Evolutionary conservation across 2,113 vertebrate genomes (phyloP), one percentile per base, ranked within the genome.

Genomic region (Hemichromis elongatus): DNA sequence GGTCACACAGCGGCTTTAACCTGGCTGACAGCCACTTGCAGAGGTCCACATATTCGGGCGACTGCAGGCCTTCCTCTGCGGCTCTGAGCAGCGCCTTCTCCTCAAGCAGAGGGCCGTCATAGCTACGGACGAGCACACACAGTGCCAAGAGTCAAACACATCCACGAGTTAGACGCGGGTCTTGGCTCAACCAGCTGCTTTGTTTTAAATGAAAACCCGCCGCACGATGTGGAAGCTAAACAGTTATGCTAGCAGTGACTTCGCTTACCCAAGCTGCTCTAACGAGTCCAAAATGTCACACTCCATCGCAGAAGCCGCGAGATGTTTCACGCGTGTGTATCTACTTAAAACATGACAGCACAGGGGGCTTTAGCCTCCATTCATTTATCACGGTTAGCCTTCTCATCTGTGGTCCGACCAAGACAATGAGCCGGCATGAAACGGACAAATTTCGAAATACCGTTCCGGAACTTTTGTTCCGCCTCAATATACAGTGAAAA

Each of bases 11-110:
- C 3, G 94, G 90, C 59, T 97, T 96, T 83, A 99, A 96, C 57
- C 96, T 95, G 85, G 96, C 95, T 4, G 95, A 92, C 61, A 99
- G 90, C 98, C 98, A 99, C 92, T 94, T 2, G 9, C 97, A 97
- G 21, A 99, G 96, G n/a, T 96, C 95, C 88, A 95, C 96, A 90
- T 97, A 99, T 47, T 98, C 96, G 12, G 95, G 90, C 0, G 98
- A 99, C 73, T 95, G 94, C 77, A 99, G 94, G 30, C 99, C 98
- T 86, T 73, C 88, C 80, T 97, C 97, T 59, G 96, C 96, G 55
- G 98, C 97, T 81, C 92, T 89, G 37, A 88, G 91, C 57, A 99
- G 95, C 4, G 94, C 91, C 79, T 96, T 93, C 80, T 99, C 98
- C 70, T 97, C 97, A 92, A 97, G 85, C 52, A 99, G 91, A 45